Evolutionary conservation across 2,113 vertebrate species (phyloP), one percentile per base, ranked within the genome.

Genomic region (Ursus arctos): DNA sequence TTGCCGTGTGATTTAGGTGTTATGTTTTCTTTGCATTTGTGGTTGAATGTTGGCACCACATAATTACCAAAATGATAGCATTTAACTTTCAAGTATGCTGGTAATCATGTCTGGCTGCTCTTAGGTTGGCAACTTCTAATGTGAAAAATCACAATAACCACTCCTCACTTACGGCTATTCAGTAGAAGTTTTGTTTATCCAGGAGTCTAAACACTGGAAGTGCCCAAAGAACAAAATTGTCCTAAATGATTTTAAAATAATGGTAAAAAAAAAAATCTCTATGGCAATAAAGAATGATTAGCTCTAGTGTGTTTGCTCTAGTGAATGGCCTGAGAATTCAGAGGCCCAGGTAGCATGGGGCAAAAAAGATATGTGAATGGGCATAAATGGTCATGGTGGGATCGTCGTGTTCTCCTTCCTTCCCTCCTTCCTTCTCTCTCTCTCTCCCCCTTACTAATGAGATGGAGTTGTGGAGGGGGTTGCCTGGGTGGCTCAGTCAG

Each of bases 31-130:
- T 94, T 92, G 82, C 77, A 7, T 94, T 77, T 94, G 97, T 74
- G 67, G 93, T 83, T 94, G 96, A 85, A 33, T 85, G 51, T 77
- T 94, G 90, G 79, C 36, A 95, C 18, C 65, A 55, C 0, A 11
- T 77, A 89, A 90, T 79, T 77, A 63, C 33, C 47, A n/a, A 94
- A 97, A 97, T 87, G 88, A 96, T 36, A 71, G 93, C n/a, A 55
- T 65, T 96, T 79, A 90, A 72, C n/a, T 55, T 94, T 94, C 86
- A 94, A 79, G 71, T 61, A 31, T n/a, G 33, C 72, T 49, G 14
- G 55, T 94, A 74, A 92, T 69, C 63, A 85, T 2, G 47, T 33
- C 88, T 89, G 83, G 7, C 65, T 96, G 79, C 53, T 26, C 33
- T 85, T 80, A 65, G 82, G 43, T 33, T 69, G 86, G 72, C 80